Conservation (phyloP, 2,797 vertebrate species). For the Acanthopagrus latus region DNA sequence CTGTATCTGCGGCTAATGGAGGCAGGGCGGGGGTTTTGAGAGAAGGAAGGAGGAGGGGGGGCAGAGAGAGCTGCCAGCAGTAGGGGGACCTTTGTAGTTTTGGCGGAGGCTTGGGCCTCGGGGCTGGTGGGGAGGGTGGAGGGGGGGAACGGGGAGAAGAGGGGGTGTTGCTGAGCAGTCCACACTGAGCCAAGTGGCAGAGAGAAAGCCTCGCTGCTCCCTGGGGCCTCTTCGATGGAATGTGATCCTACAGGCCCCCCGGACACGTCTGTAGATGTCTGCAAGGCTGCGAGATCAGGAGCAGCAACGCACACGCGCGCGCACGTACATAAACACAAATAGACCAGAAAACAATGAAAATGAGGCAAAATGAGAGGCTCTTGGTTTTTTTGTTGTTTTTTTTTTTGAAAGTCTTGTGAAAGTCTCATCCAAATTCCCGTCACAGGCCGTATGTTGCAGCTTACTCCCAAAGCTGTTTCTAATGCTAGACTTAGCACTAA, state of each 20-base stretch:
- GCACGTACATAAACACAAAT: conserved; percentile 42
- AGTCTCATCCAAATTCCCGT: conserved; percentile 70
- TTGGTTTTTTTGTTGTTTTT: conserved; percentile 28
- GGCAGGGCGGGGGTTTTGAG: conserved; percentile 78
- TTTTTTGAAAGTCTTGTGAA: conserved; percentile 62
- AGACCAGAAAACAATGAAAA: conserved; percentile 74
- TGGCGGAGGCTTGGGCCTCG: conserved; percentile 83
- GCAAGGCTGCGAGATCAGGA: conserved; percentile 78
- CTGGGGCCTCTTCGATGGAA: conserved; percentile 88
- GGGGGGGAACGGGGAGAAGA: conserved; percentile 58
- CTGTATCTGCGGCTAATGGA: conserved; percentile 88
- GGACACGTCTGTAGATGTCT: conserved; percentile 86
- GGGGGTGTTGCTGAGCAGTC: conserved; percentile 72
- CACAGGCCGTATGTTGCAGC: conserved; percentile 64
- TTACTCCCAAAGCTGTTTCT: conserved; percentile 61
- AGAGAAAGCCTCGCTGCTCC: conserved; percentile 82
- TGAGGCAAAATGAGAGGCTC: conserved; percentile 59
- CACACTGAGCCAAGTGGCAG: conserved; percentile 84
- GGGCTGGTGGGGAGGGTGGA: conserved; percentile 38
- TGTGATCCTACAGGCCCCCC: conserved; percentile 84
- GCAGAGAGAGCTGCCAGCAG: conserved; percentile 82
- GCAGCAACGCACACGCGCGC: conserved; percentile 60
- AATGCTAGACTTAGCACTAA: conserved; percentile 50
- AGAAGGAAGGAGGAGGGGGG: conserved; percentile 77
- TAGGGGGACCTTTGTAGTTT: conserved; percentile 88